Evolutionary conservation across 2,113 vertebrate species (phyloP), one percentile per base, ranked within the genome.

Genomic region (Muscicapa adusta): DNA sequence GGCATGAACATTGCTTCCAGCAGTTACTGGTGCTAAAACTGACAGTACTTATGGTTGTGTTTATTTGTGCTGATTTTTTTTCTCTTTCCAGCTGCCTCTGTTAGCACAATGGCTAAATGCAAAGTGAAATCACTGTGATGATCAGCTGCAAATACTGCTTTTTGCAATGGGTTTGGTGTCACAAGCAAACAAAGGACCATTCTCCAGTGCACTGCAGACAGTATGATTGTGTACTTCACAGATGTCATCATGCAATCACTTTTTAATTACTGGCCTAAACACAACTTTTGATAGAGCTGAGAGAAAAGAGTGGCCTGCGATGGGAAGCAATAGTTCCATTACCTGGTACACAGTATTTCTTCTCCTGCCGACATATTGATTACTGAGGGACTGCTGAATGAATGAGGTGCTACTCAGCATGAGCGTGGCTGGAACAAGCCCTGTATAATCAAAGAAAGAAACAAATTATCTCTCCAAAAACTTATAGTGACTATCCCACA

Each of bases 101-200:
- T 94, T 97, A 93, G 78, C 85, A 95, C 95, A 95, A 91, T 93
- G 92, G 92, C 79, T 87, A 94, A 91, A 97, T 97, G 73, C 79
- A 96, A 96, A 93, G 96, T 95, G 83, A 96, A 96, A 95, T 89
- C 84, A 91, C 76, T 86, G 33, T 51, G 57, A 88, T 96, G 75
- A 96, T 97, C 96, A 95, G 92, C 91, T 93, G 87, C 67, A 96
- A 96, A 93, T 94, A 94, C 68, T 94, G 74, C 77, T 94, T 95
- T 96, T 92, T 95, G 84, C 70, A 73, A 94, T 68, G 76, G 45
- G 65, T 81, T 94, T 84, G 38, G 84, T 94, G 74, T 84, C 22
- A 67, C 72, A 76, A 88, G 91, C 60, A 74, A 96, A 91, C 89
- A 93, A 92, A 96, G 19, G 48, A 42, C 68, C 0, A 0, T 63